phyloP scores from a whole-genome alignment of 2,113 vertebrate genomes.

The Actenoides hombroni region DNA sequence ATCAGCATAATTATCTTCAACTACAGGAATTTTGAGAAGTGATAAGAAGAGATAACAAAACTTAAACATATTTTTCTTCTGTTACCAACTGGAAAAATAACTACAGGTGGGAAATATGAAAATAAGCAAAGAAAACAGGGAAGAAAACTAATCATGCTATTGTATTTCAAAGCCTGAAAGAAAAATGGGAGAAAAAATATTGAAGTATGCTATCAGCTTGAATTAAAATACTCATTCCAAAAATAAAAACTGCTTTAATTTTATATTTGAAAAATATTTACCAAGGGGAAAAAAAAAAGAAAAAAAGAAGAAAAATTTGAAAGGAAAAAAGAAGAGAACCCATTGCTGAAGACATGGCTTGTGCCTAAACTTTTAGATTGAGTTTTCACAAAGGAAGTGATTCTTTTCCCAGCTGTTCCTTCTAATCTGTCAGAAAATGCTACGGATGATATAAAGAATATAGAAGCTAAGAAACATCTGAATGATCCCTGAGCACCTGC shows the following conservation, averaged over 20 bases:
- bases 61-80: not conserved
- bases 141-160: not conserved
- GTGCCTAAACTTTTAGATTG: not conserved
- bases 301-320: not conserved
- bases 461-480: not conserved
- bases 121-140: not conserved
- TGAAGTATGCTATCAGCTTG: not conserved
- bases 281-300: not conserved
- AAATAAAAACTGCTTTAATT: not conserved
- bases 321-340: not conserved
- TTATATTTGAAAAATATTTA: not conserved
- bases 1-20: not conserved
- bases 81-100: not conserved
- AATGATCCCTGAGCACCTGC: not conserved
- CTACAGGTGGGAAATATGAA: not conserved
- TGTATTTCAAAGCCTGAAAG: not conserved
- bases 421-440: not conserved
- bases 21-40: not conserved
- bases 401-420: not conserved
- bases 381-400: fast-evolving
- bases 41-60: not conserved
- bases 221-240: not conserved
- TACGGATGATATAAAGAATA: not conserved
- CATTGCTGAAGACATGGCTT: not conserved
- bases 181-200: not conserved